A percentile compares a stretch with the other conserved stretches of the same genome.
These are phyloP conservation scores for Trichosurus vulpecula DNA, from an alignment of 2,797 vertebrate species.

Conservation along the genomic window DNA sequence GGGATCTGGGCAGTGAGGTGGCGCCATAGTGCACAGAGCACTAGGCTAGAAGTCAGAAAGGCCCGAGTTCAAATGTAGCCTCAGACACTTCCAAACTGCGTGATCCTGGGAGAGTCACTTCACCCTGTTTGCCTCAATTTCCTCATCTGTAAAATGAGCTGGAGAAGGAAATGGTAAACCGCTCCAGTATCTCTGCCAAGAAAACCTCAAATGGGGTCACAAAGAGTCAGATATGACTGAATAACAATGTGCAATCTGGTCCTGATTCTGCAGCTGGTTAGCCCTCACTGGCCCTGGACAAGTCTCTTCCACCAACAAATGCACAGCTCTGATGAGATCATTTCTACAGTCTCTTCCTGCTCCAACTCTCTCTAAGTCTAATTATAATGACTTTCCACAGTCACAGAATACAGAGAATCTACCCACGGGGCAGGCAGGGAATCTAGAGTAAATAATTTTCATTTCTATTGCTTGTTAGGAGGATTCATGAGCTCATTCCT, in stretches of 20 bases:
- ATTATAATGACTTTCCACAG: neutral
- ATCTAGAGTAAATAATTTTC: constrained; percentile 36
- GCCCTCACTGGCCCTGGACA: neutral
- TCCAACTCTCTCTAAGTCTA: neutral
- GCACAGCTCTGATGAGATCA: neutral
- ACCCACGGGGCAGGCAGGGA: neutral
- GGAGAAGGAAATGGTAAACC: neutral
- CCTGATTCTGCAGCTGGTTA: neutral
- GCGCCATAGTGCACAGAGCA: neutral
- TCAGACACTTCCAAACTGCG: neutral
- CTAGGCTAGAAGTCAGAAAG: neutral
- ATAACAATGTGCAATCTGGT: neutral
- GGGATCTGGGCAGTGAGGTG: neutral
- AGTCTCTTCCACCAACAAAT: neutral
- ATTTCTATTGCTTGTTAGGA: neutral
- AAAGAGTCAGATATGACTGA: neutral
- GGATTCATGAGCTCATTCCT: constrained; percentile 29
- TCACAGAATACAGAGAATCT: neutral
- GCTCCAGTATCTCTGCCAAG: neutral
- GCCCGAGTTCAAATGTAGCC: neutral
- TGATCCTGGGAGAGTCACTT: neutral
- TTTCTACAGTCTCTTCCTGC: neutral
- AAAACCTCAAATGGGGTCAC: neutral
- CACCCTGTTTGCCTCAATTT: neutral
- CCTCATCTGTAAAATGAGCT: neutral